phyloP scores from a whole-genome alignment of 2,888 invertebrate genomes.

The Callyntrura guangdongensis region DNA sequence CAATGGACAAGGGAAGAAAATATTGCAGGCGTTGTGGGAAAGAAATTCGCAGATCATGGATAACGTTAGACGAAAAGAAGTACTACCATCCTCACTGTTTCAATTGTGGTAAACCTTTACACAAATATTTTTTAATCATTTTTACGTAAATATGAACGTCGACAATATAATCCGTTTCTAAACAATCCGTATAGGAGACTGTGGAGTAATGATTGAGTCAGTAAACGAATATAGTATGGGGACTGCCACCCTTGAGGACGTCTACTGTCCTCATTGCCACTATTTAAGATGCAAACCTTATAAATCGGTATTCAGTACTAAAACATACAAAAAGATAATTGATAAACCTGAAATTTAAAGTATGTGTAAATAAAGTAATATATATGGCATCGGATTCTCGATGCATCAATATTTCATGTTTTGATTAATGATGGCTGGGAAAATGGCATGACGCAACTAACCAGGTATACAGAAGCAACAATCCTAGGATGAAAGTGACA shows the following conservation, averaged over 20 bases:
- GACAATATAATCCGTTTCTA: constrained; percentile 5
- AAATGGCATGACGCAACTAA: too few species aligned
- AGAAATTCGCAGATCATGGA: constrained; percentile 63
- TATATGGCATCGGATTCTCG: neutral
- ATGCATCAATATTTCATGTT: neutral
- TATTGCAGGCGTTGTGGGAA: constrained; percentile 62
- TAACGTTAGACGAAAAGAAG: constrained; percentile 55
- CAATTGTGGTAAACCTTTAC: constrained; percentile 68
- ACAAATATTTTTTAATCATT: constrained; percentile 38
- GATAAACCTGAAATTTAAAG: too few species aligned
- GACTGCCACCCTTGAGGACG: constrained; percentile 21
- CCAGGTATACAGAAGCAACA: too few species aligned
- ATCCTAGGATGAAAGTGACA: neutral
- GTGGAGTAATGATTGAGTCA: constrained; percentile 57
- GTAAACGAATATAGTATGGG: constrained; percentile 22
- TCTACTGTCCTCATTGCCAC: constrained; percentile 66
- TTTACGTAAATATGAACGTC: neutral
- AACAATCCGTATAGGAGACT: constrained; percentile 26
- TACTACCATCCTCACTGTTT: constrained; percentile 77
- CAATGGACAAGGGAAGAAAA: too few species aligned
- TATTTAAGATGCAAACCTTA: neutral
- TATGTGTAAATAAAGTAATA: neutral
- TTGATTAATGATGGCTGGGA: too few species aligned
- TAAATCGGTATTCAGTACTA: neutral
- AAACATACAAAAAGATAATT: too few species aligned